Base-by-base conservation (phyloP, 2,888 invertebrate species). In the Mythimna loreyi region DNA sequence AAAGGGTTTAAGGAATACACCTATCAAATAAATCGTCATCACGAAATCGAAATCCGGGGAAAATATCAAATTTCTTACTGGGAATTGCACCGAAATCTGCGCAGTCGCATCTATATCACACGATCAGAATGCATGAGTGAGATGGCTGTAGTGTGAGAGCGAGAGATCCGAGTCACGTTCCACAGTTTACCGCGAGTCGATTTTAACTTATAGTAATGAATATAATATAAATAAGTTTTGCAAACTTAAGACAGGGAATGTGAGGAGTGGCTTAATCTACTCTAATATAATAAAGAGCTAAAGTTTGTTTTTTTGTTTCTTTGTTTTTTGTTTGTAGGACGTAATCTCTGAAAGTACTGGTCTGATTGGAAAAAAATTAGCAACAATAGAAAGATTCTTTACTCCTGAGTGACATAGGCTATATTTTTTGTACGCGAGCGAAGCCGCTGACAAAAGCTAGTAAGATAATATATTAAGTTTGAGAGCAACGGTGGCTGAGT, bases 131-230 rank as follows among this genome's bases (percentile, higher is more conserved):
- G 72, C 66, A 69, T 66, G 79, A 79, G 55, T 60, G 82, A 78
- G 81, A 81, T 47, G 55, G 49, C 72, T 9, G 5, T 53, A 75
- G 63, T 61, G 79, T 74, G 70, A 67, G 84, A 84, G 74, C 11
- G 84, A 84, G 83, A 84, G 68, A 47, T 59, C 67, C 58, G 45
- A 68, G 73, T 75, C 75, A 92, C 92, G 92, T 86, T 91, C 74
- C 67, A 84, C 85, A 88, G 89, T 92, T 92, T 91, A 92, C 89
- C 86, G 89, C 86, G 81, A 85, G 85, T 86, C 91, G 89, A 90
- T 89, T 82, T 80, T 82, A 86, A 90, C 85, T 90, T 91, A 91
- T 89, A 80, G 90, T 91, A 92, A 92, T 91, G 91, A 91, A 90
- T 88, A 89, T 86, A 88, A 87, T 91, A 91, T 92, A 92, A 92